A percentile compares a stretch with the other conserved stretches of the same genome.
Evolutionary conservation across 1,140 invertebrate genomes (phyloP).

Genomic region (Brachystomella parvula): DNA sequence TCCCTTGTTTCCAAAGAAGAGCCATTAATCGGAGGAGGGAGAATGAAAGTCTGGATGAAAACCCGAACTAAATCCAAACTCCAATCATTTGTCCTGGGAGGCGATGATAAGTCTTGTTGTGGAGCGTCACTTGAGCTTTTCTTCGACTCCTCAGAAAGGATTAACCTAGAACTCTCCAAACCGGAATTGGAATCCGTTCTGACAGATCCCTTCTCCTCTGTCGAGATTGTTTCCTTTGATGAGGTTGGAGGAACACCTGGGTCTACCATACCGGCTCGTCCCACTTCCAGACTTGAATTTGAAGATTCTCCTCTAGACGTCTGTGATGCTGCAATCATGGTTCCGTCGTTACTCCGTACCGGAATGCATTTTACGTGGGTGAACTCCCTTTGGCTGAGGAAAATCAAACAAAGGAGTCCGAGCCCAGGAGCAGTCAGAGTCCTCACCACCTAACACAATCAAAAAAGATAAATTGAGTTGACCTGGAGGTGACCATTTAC

Average conservation of each 20-base stretch:
- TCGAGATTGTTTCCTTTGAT: not conserved
- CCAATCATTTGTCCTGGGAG: not conserved
- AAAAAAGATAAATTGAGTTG: not conserved
- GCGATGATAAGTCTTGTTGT: not conserved
- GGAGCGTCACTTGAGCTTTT: not conserved
- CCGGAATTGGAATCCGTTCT: not conserved
- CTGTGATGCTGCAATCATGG: not conserved
- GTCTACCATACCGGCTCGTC: not conserved
- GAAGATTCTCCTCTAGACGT: not conserved
- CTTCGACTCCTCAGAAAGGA: not conserved
- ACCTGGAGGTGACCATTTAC: not conserved
- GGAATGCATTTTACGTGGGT: not conserved
- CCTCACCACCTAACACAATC: not conserved
- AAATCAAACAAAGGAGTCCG: not conserved
- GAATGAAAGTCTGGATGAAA: not conserved
- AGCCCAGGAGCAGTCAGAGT: not conserved
- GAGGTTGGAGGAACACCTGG: not conserved
- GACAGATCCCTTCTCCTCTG: not conserved
- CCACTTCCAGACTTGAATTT: not conserved
- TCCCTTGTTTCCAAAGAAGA: not conserved
- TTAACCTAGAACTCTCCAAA: not conserved
- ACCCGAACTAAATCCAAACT: not conserved
- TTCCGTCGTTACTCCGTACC: not conserved
- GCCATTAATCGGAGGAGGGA: not conserved
- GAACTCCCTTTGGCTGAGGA: not conserved